A percentile compares a stretch with the other conserved stretches of the same genome.
These are phyloP conservation scores for Drosophila nasuta DNA, from an alignment of 1,140 invertebrate genomes.

Conservation along the genomic window DNA sequence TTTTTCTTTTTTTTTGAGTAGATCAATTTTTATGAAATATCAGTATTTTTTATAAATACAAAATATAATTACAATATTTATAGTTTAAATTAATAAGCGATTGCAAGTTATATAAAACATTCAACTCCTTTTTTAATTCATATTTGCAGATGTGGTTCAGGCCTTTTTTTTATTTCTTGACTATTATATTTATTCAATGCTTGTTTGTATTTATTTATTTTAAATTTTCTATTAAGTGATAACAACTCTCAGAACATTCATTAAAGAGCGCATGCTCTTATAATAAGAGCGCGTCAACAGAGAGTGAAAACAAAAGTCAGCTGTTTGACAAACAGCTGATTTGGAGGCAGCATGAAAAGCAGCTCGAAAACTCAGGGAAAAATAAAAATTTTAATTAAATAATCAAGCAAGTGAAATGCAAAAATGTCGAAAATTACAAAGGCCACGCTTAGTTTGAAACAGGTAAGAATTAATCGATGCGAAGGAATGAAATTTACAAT, in stretches of 20 bases:
- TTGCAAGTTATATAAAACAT: too few relatives aligned
- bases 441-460: constrained; percentile 86
- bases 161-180: too few relatives aligned
- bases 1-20: constrained; percentile 2
- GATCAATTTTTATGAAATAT: background rate
- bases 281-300: constrained; percentile 11
- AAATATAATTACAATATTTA: too few relatives aligned
- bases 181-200: too few relatives aligned
- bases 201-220: background rate
- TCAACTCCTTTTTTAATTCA: too few relatives aligned
- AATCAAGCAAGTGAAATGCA: constrained; percentile 19
- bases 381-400: background rate
- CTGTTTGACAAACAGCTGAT: constrained; percentile 58
- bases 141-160: too few relatives aligned
- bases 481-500: background rate
- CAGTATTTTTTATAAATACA: background rate
- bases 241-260: background rate
- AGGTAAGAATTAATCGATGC: constrained; percentile 66
- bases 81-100: background rate
- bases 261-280: constrained; percentile 13
- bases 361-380: background rate
- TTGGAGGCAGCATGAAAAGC: background rate
- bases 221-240: background rate
- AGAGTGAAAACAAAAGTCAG: constrained; percentile 35
- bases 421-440: constrained; percentile 85